Evolutionary conservation across 2,888 invertebrate species (phyloP), one percentile per base, ranked within the genome.

Genomic region (Cristatella mucedo): DNA sequence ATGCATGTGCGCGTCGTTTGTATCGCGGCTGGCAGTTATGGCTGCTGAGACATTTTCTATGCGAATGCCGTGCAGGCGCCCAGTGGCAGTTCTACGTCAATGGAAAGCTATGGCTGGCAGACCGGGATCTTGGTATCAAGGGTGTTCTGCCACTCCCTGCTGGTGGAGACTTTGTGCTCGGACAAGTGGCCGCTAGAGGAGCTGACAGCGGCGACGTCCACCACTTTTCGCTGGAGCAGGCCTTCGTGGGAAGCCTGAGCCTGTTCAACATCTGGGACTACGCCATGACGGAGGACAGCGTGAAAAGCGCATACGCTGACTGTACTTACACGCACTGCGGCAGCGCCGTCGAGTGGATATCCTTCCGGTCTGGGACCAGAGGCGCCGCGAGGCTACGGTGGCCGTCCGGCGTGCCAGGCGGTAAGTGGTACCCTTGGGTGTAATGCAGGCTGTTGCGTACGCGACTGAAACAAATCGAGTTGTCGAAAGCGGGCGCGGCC

Each of bases 331-430:
- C 53, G 53, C 52, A 54, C 41, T 63, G 63, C 44, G 65, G 66
- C 19, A 58, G 61, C 43, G 63, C 56, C 2, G 56, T 63, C 2
- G 57, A 63, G 45, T 66, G 66, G 66, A 59, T 58, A 24, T 61
- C 64, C 43, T 61, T 66, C 44, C 47, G 65, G 18, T 52, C 55
- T 21, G 66, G 65, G 2, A 65, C 65, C 1, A 46, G 65, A 18
- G 65, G 66, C 1, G 53, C 54, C 4, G 53, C 66, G 51, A 51
- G 51, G 33, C 55, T 65, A 46, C 46, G 58, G 29, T 66, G 65
- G 66, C 65, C 66, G 0, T 60, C 65, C 2, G 54, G 55, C 15
- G 52, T 58, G 21, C 41, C 29, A 6, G 33, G 36, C 38, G 31
- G 21, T 13, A 16, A 26, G n/a, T n/a, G n/a, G n/a, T n/a, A n/a